Evolutionary conservation across 2,797 vertebrate species (phyloP).

Genomic region (Enteromius radiatus): DNA sequence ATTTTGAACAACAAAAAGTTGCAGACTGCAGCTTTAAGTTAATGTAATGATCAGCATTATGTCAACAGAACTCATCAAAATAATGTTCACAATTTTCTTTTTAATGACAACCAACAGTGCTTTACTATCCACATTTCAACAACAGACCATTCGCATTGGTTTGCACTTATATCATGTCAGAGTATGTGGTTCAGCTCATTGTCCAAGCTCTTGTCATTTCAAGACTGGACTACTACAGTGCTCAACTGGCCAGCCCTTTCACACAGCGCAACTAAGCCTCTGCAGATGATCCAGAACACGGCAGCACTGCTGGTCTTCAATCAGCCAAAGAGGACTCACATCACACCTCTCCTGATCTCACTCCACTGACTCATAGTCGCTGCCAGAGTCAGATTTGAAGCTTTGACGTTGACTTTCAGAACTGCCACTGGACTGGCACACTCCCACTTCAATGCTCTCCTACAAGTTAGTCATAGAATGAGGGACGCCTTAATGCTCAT

Average conservation of each 20-base stretch:
- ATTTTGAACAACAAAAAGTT: too few species aligned
- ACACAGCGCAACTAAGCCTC: conserved; percentile 8
- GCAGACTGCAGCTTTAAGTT: background rate
- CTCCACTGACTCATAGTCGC: conserved; percentile 2
- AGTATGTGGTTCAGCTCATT: background rate
- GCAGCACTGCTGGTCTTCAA: background rate
- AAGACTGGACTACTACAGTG: conserved; percentile 21
- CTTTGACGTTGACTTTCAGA: background rate
- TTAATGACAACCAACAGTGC: background rate
- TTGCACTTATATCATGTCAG: background rate
- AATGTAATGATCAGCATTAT: background rate
- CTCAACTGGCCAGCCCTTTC: background rate
- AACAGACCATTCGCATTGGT: background rate
- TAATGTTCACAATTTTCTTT: background rate
- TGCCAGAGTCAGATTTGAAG: conserved; percentile 2
- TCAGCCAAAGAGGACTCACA: conserved; percentile 10
- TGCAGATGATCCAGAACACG: conserved; percentile 15
- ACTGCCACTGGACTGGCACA: background rate
- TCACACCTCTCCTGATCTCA: conserved; percentile 24
- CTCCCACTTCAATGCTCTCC: background rate
- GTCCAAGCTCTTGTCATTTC: conserved; percentile 7
- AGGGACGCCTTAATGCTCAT: background rate
- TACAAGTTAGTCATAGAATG: background rate
- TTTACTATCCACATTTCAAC: background rate
- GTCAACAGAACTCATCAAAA: background rate